Evolutionary conservation across 2,113 vertebrate genomes (phyloP).

Genomic region (Lasiurus borealis): DNA sequence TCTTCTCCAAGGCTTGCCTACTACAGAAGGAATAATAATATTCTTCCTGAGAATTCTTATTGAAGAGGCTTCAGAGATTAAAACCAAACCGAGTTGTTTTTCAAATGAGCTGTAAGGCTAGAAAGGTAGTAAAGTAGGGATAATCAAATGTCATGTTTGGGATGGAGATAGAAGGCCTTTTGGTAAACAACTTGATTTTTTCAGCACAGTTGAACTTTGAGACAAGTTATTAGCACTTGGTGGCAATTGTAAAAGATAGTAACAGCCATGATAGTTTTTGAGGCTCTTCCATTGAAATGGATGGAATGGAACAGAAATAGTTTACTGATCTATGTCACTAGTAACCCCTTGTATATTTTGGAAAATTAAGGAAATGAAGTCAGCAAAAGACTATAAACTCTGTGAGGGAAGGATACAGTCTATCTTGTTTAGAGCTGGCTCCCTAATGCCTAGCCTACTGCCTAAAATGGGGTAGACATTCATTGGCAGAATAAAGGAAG

Average conservation of each 20-base stretch:
- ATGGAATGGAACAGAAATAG: not conserved
- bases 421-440: not conserved
- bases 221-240: not conserved
- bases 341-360: not conserved
- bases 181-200: conserved; percentile 22
- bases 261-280: not conserved
- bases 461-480: not conserved
- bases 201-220: not conserved
- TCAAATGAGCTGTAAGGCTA: conserved; percentile 48
- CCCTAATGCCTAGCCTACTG: not conserved
- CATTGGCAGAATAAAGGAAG: conserved; percentile 33
- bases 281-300: conserved; percentile 30
- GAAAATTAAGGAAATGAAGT: conserved; percentile 31
- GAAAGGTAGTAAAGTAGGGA: conserved; percentile 18
- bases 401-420: not conserved
- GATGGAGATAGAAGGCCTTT: not conserved
- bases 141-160: conserved; percentile 41
- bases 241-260: conserved; percentile 5
- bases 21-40: not conserved
- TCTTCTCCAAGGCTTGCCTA: conserved; percentile 59
- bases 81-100: conserved; percentile 64
- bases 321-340: not conserved
- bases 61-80: conserved; percentile 63
- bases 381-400: conserved; percentile 50
- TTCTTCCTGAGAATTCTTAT: conserved; percentile 41